Evolutionary conservation across 2,113 vertebrate species (phyloP), one percentile per base, ranked within the genome.

Genomic region (Mystacornis crossleyi): DNA sequence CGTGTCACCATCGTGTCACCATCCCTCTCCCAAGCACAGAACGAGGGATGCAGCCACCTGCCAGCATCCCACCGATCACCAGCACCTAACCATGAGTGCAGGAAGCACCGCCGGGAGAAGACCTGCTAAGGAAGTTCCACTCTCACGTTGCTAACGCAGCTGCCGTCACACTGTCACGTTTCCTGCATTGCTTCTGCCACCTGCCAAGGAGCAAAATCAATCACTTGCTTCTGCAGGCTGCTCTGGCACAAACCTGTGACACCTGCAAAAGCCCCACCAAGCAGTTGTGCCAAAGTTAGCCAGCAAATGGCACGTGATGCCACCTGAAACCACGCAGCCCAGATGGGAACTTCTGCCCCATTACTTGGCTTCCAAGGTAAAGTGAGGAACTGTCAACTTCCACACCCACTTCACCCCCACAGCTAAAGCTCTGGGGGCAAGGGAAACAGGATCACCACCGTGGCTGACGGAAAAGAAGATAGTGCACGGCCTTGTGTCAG

Each of bases 101-200:
- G 42, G 40, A 14, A 70, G 53, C 45, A 14, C 28, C 3, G 4
- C 51, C 26, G 53, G 21, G 17, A 25, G 15, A 42, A 78, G 36
- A 18, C 5, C 65, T 45, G 64, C 55, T 45, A 21, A 9, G 43
- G 29, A 50, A 90, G 38, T 1, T 18, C 2, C 65, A 6, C 28
- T 69, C 47, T 9, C 0, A 0, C 6, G 4, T 2, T 20, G 36
- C 45, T 13, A 8, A 31, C 60, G 16, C 29, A 0, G 2, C 33
- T 71, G 57, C 61, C 82, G 29, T 2, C 79, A 1, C 4, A 14
- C 16, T 4, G 2, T 28, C 48, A 43, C 13, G 1, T 36, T 33
- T 40, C 29, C 83, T 77, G 40, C 50, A 54, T 10, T 55, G 4
- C 48, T 75, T 48, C 48, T 84, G 62, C 40, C 16, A 2, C 48